Evolutionary conservation across 2,888 invertebrate genomes (phyloP).

Genomic region (Scaptomyza flava): DNA sequence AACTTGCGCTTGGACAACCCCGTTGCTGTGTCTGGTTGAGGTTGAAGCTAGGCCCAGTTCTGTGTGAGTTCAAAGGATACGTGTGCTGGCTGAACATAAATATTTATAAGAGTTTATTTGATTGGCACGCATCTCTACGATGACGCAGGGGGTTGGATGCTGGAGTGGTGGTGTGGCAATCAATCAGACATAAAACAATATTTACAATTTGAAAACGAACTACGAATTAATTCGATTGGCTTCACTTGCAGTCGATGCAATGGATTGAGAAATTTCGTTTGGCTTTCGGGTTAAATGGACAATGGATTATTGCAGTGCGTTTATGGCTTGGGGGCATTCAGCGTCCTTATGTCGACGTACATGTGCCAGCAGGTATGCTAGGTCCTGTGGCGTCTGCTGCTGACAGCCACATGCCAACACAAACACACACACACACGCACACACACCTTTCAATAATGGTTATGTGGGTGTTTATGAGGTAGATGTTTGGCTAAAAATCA

Average conservation of each 20-base stretch:
- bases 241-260: slow-evolving; percentile 23
- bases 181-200: slow-evolving; percentile 72
- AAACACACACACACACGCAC: slow-evolving; percentile 27
- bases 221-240: slow-evolving; percentile 54
- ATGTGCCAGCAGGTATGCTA: slow-evolving; percentile 19
- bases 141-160: not conserved
- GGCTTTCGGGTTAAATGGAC: slow-evolving; percentile 2
- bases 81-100: slow-evolving; percentile 54
- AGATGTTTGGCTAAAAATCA: slow-evolving; percentile 59
- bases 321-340: slow-evolving; percentile 15
- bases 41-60: slow-evolving; percentile 5
- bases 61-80: slow-evolving; percentile 31
- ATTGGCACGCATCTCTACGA: slow-evolving; percentile 42
- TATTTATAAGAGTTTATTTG: slow-evolving; percentile 76
- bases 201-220: slow-evolving; percentile 63
- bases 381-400: slow-evolving; percentile 44
- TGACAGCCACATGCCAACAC: slow-evolving; percentile 47
- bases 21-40: slow-evolving; percentile 12
- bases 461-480: slow-evolving; percentile 13
- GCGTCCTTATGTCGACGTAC: not conserved
- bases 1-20: slow-evolving; percentile 19
- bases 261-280: not conserved
- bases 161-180: slow-evolving; percentile 26
- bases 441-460: slow-evolving; percentile 15
- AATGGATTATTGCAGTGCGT: slow-evolving; percentile 17